Base-by-base conservation (phyloP, 2,888 invertebrate species). In the Dendrolimus houi region DNA sequence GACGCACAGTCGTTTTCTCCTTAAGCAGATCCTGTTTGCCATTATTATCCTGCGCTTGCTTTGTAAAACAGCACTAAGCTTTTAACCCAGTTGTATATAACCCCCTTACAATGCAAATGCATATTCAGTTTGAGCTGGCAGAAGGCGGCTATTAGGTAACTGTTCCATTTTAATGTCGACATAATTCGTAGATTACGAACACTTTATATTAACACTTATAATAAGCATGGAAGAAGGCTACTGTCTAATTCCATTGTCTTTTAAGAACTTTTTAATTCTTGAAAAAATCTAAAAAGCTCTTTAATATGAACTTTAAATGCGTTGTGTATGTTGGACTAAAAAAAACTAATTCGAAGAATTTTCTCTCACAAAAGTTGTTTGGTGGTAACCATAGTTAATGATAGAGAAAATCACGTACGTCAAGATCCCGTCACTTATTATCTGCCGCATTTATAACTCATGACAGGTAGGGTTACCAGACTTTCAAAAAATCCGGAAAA, bases 61-160 rank as follows among this genome's bases (percentile, higher is more conserved):
- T 60, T 64, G 64, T 63, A 57, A 65, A 72, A 83, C 79, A 78
- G 63, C 76, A 70, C 70, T 82, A 81, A 83, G 84, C 86, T 85
- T 85, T 83, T 86, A 84, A 82, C n/a, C n/a, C n/a, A n/a, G n/a
- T n/a, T n/a, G n/a, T n/a, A n/a, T n/a, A n/a, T n/a, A n/a, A n/a
- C 82, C 81, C 70, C 68, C 73, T 72, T 70, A 70, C 72, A 74
- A 76, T 74, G 75, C 73, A 79, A 47, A 47, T 47, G 47, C 76
- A 77, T 79, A 79, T 77, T 77, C 75, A 71, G 72, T 72, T 79
- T 74, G 72, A 74, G 73, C 73, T 71, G 70, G 67, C 72, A 65
- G 67, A 66, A 65, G 64, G 63, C 66, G 64, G 63, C 66, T 65
- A 66, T 64, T 55, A 64, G 65, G 67, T 72, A 66, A 72, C 64